A percentile compares a stretch with the other conserved stretches of the same genome.
These are phyloP conservation scores for Mus spretus DNA, from an alignment of 2,797 vertebrate species.

Conservation along the genomic window DNA sequence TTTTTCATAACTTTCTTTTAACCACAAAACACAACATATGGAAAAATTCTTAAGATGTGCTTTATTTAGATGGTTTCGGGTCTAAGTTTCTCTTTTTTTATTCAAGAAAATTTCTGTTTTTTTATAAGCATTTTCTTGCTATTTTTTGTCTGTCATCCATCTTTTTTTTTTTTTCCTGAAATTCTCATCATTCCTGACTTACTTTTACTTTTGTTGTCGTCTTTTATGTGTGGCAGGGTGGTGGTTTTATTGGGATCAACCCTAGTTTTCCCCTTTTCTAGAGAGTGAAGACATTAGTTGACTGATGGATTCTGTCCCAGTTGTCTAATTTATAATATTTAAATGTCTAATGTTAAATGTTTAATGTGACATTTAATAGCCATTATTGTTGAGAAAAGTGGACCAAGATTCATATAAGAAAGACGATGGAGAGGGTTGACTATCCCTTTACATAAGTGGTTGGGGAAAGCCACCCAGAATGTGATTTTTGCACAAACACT, in stretches of 20 bases:
- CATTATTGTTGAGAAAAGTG: neutral
- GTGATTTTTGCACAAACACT: neutral
- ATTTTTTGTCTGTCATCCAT: neutral
- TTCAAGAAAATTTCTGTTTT: neutral
- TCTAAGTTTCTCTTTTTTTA: neutral
- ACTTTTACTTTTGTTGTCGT: neutral
- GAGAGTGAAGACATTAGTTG: neutral
- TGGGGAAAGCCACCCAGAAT: slow-evolving; percentile 17
- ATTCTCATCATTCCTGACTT: slow-evolving; percentile 24
- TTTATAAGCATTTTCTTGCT: slow-evolving; percentile 8
- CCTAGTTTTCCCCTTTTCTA: neutral
- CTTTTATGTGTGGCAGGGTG: neutral
- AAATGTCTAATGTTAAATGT: neutral
- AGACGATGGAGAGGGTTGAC: neutral
- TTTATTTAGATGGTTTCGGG: slow-evolving; percentile 46
- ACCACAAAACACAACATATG: neutral
- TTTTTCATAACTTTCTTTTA: slow-evolving; percentile 64
- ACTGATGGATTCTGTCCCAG: neutral
- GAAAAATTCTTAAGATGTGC: neutral
- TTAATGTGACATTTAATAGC: neutral
- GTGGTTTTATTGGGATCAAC: slow-evolving; percentile 1
- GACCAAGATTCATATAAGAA: neutral
- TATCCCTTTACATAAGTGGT: neutral
- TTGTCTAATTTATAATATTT: slow-evolving; percentile 45
- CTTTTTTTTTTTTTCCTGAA: neutral